Evolutionary conservation across 92 coral and sea anemone species (phyloP).

Genomic region (Chrysogorgia sp.): DNA sequence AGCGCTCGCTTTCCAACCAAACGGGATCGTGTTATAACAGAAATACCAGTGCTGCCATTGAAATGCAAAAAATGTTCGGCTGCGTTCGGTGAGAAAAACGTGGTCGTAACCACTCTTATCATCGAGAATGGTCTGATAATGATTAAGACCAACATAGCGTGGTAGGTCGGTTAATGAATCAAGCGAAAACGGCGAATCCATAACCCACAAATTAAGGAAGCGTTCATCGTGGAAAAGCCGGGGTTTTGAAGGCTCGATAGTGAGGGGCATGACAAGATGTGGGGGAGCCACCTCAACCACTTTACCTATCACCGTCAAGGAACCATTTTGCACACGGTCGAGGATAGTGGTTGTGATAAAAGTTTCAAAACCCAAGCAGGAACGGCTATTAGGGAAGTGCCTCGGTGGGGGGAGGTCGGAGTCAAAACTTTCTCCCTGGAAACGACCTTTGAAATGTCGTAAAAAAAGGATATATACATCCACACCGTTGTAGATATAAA

Average conservation of each 20-base stretch:
- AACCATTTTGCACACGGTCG: conserved; percentile 42
- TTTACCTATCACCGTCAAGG: conserved; percentile 7
- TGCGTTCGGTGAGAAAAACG: conserved; percentile 39
- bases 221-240: conserved; percentile 53
- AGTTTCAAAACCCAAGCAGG: conserved; percentile 47
- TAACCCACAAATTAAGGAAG: conserved; percentile 58
- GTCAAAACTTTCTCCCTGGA: too few species aligned
- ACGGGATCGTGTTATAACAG: conserved; percentile 50
- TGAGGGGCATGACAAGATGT: conserved; percentile 49
- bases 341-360: conserved; percentile 50
- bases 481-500: too few species aligned
- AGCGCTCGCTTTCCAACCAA: conserved; percentile 70
- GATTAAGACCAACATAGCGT: conserved; percentile 35
- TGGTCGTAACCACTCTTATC: conserved; percentile 66
- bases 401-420: conserved; percentile 10
- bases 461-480: too few species aligned
- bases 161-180: conserved; percentile 62
- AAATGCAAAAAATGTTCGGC: conserved; percentile 54
- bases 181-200: conserved; percentile 51
- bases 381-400: conserved; percentile 48
- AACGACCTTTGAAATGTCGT: too few species aligned
- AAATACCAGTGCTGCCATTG: conserved; percentile 58
- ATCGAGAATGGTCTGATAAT: too few species aligned
- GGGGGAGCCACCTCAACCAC: conserved; percentile 23
- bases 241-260: conserved; percentile 58